A percentile compares a stretch with the other conserved stretches of the same genome.
These are phyloP conservation scores for Sebastes miniatus DNA, from an alignment of 2,797 vertebrate genomes.

Conservation along the genomic window DNA sequence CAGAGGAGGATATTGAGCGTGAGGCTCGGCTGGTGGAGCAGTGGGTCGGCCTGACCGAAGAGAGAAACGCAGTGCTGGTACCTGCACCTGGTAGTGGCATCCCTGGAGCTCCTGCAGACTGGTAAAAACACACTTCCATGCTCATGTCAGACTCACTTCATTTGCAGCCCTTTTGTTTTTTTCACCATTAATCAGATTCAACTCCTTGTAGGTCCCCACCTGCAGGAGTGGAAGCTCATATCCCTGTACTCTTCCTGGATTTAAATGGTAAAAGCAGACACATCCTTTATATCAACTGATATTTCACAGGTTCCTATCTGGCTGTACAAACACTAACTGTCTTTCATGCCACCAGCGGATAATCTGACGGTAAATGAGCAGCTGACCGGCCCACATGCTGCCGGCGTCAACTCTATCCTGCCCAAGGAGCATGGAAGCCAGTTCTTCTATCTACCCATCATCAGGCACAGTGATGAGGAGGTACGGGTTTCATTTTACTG, in stretches of 20 bases:
- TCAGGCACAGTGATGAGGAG: constrained; percentile 94
- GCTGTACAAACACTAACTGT: constrained; percentile 11
- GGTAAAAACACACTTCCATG: constrained; percentile 74
- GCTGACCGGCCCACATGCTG: constrained; percentile 90
- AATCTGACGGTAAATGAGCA: constrained; percentile 95
- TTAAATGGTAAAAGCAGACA: constrained; percentile 88
- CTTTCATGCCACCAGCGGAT: constrained; percentile 83
- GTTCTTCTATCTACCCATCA: constrained; percentile 97
- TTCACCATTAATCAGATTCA: constrained; percentile 2
- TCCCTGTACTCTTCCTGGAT: constrained; percentile 96
- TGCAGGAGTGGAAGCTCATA: constrained; percentile 94
- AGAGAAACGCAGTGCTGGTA: constrained; percentile 95
- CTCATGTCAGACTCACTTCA: background rate
- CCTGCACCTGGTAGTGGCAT: constrained; percentile 94
- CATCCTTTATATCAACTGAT: background rate
- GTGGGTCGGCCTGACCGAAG: constrained; percentile 97
- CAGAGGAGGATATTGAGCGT: constrained; percentile 92
- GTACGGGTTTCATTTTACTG: constrained; percentile 74
- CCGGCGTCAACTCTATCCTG: constrained; percentile 96
- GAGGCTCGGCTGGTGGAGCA: constrained; percentile 96
- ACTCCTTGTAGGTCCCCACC: constrained; percentile 86
- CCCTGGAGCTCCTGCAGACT: constrained; percentile 94
- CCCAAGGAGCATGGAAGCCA: constrained; percentile 98
- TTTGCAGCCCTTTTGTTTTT: background rate
- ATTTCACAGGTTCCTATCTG: background rate